These are phyloP conservation scores for Callyntrura sp. DNA, from an alignment of 2,888 invertebrate species.

Conservation along the genomic window DNA sequence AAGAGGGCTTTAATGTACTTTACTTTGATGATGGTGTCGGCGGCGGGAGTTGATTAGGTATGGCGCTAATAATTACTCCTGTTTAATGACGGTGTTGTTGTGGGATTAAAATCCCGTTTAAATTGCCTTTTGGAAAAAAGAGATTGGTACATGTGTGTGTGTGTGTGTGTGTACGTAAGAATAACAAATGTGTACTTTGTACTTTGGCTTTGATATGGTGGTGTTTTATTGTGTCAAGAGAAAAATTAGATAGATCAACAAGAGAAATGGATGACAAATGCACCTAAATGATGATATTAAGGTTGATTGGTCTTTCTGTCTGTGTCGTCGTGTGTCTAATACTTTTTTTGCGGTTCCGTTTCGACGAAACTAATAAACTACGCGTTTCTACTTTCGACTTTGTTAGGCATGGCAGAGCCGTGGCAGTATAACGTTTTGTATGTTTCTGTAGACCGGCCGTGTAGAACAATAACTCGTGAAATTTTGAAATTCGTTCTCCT, in stretches of 20 bases:
- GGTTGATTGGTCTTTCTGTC: too few relatives aligned
- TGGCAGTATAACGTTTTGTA: too few relatives aligned
- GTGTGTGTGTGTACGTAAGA: neutral
- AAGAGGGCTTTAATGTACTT: neutral
- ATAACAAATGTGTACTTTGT: too few relatives aligned
- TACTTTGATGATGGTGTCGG: neutral
- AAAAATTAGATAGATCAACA: constrained; percentile 9
- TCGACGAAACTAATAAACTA: too few relatives aligned
- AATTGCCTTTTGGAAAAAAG: neutral
- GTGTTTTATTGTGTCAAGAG: neutral
- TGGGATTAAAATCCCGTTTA: neutral
- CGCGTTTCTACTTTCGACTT: neutral
- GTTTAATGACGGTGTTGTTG: constrained; percentile 13
- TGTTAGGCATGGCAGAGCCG: too few relatives aligned
- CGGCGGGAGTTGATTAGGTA: neutral
- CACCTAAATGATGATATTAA: constrained; percentile 14
- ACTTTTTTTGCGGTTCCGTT: too few relatives aligned
- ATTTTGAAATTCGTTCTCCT: too few relatives aligned
- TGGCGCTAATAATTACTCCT: neutral
- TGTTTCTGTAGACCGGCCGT: too few relatives aligned
- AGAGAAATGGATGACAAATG: constrained; percentile 57
- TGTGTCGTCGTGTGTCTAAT: too few relatives aligned
- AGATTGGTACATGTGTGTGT: neutral
- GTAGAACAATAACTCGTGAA: too few relatives aligned
- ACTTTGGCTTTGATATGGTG: neutral